These are phyloP conservation scores for Zaprionus camerounensis DNA, from an alignment of 1,140 invertebrate species.

Conservation along the genomic window DNA sequence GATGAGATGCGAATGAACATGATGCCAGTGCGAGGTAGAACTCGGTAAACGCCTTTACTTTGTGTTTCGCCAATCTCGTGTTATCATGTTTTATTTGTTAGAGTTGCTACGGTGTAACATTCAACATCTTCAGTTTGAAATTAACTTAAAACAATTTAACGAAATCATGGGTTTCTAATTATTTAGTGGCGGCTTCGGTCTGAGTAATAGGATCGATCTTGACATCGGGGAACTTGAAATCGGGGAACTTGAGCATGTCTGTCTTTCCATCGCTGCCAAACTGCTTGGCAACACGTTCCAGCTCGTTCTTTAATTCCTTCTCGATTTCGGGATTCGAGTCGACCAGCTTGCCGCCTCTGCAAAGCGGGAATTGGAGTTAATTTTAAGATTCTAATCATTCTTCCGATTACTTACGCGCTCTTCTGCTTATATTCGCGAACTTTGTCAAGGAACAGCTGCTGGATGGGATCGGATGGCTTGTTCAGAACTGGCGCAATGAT, in stretches of 20 bases:
- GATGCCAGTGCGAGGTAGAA: background rate
- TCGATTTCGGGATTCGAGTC: constrained; percentile 91
- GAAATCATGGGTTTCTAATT: constrained; percentile 27
- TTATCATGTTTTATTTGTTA: constrained; percentile 34
- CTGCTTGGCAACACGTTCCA: constrained; percentile 91
- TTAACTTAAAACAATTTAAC: constrained; percentile 71
- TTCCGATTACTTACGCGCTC: constrained; percentile 63
- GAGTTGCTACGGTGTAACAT: constrained; percentile 8
- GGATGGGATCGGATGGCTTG: constrained; percentile 93
- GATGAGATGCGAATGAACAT: background rate
- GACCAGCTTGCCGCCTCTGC: constrained; percentile 92
- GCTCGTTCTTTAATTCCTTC: constrained; percentile 89
- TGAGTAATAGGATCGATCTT: constrained; percentile 87
- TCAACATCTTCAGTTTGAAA: constrained; percentile 9
- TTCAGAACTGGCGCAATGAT: constrained; percentile 89
- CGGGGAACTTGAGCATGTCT: constrained; percentile 95
- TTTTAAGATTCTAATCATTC: background rate
- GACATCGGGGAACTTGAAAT: constrained; percentile 91
- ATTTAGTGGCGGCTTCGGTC: constrained; percentile 38
- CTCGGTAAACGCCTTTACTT: background rate
- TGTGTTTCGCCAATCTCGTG: constrained; percentile 16
- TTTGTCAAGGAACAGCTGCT: constrained; percentile 97
- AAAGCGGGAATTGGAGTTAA: background rate
- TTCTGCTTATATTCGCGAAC: constrained; percentile 92
- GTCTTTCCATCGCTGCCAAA: constrained; percentile 90